Base-by-base conservation (phyloP, 2,888 invertebrate species). In the Polydrusus pterygomalis region DNA sequence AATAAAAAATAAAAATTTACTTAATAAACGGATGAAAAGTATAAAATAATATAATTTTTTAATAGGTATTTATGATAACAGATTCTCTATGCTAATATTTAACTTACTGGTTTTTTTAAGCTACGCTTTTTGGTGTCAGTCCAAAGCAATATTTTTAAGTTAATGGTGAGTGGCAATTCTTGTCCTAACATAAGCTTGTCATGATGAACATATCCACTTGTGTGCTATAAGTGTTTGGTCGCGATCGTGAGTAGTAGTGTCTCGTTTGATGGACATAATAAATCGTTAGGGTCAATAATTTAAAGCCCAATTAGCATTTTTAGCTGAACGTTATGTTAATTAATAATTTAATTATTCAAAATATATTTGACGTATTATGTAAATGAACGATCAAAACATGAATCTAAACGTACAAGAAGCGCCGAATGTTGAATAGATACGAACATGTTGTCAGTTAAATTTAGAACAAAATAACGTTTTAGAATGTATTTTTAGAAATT, bases 281-380 rank as follows among this genome's bases (percentile, higher is more conserved):
- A 47, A 47, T 47, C 17, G 47, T 47, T 47, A 47, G 6, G 17
- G 47, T n/a, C 47, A 17, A 47, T 47, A 47, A n/a, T n/a, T 47
- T 17, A 8, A 15, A n/a, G 47, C n/a, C n/a, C 17, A 6, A 47
- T 47, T 47, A 47, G 47, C 47, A 47, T 47, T 47, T 47, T 47
- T 17, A 47, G 2, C 17, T 8, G 17, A 2, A 8, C 8, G 47
- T 6, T 15, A 47, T 47, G 47, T 47, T 47, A 15, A 47, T 47
- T 47, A 47, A 47, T 17, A 47, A 47, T 47, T 47, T 47, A 7
- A 17, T 47, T 47, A n/a, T 47, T 15, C 2, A 17, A 47, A 47
- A 47, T 47, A 17, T 17, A 17, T 47, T 47, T 47, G 47, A 47
- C 47, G 17, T 47, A 17, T 43, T 43, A 47, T 17, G 47, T n/a